Conservation (phyloP, 1,140 invertebrate species). For the Drosophila biarmipes region DNA sequence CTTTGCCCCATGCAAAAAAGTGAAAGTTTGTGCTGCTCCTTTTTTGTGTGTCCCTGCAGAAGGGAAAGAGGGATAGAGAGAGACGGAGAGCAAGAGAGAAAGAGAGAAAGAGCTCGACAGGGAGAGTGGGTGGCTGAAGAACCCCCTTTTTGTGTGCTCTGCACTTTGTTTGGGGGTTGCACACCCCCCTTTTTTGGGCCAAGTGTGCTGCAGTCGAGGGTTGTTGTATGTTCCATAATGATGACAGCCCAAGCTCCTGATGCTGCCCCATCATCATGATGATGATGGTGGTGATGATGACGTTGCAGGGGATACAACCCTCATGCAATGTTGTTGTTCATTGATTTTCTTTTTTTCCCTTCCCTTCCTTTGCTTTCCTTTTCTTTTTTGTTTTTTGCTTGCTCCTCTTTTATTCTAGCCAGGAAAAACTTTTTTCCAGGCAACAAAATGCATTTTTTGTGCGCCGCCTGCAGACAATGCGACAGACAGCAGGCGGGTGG, state of each 20-base stretch:
- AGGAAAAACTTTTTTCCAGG: conserved; percentile 57
- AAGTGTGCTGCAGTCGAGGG: conserved; percentile 69
- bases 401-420: conserved; percentile 16
- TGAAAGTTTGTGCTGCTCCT: conserved; percentile 75
- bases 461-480: conserved; percentile 67
- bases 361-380: background rate
- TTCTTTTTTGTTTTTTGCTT: conserved; percentile 22
- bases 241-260: conserved; percentile 70
- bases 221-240: conserved; percentile 76
- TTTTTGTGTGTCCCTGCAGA: conserved; percentile 35
- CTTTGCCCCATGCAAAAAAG: conserved; percentile 65
- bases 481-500: conserved; percentile 30
- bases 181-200: conserved; percentile 30
- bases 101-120: background rate
- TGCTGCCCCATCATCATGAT: conserved; percentile 39
- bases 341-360: conserved; percentile 56
- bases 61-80: background rate
- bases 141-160: conserved; percentile 45
- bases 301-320: conserved; percentile 66
- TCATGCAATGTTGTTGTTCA: conserved; percentile 64
- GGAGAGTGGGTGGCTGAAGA: background rate
- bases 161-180: conserved; percentile 62
- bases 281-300: conserved; percentile 38
- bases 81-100: background rate
- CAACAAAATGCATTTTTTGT: conserved; percentile 81